phyloP scores from a whole-genome alignment of 2,797 vertebrate genomes.

The Rachycentron canadum region DNA sequence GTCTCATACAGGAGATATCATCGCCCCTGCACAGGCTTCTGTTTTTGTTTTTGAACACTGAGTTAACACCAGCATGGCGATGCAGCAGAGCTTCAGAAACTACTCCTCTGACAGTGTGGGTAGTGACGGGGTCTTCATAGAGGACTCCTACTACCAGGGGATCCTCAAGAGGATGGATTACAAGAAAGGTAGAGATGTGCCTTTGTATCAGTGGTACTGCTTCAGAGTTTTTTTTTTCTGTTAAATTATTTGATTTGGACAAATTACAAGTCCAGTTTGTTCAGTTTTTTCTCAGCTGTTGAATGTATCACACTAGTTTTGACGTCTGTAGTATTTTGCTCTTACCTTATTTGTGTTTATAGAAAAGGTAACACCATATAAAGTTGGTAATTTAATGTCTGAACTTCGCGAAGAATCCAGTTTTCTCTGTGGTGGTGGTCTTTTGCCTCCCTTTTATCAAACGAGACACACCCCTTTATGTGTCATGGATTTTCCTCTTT shows the following conservation, averaged over 20 bases:
- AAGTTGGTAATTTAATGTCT: not conserved
- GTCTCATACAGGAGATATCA: slow-evolving; percentile 30
- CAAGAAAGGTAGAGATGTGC: slow-evolving; percentile 83
- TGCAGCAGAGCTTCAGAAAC: slow-evolving; percentile 68
- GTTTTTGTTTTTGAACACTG: slow-evolving; percentile 14
- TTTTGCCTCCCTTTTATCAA: slow-evolving; percentile 45
- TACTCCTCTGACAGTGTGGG: slow-evolving; percentile 81
- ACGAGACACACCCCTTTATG: slow-evolving; percentile 56
- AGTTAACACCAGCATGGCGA: slow-evolving; percentile 39
- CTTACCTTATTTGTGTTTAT: no score
- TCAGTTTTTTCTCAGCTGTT: not conserved
- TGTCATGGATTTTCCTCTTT: slow-evolving; percentile 47
- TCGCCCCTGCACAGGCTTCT: slow-evolving; percentile 27
- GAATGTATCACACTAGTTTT: not conserved
- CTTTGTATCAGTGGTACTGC: not conserved
- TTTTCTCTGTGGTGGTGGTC: slow-evolving; percentile 21
- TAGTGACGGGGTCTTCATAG: slow-evolving; percentile 81
- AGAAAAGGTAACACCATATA: not conserved
- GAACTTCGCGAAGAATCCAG: not conserved
- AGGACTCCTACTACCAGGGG: slow-evolving; percentile 79
- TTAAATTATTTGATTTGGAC: not conserved
- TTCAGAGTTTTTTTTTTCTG: not conserved
- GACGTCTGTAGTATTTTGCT: not conserved
- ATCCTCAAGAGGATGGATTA: slow-evolving; percentile 76
- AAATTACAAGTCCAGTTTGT: not conserved